A percentile compares a stretch with the other conserved stretches of the same genome.
These are phyloP conservation scores for Athrips mouffetella DNA, from an alignment of 2,888 invertebrate species.

Conservation along the genomic window DNA sequence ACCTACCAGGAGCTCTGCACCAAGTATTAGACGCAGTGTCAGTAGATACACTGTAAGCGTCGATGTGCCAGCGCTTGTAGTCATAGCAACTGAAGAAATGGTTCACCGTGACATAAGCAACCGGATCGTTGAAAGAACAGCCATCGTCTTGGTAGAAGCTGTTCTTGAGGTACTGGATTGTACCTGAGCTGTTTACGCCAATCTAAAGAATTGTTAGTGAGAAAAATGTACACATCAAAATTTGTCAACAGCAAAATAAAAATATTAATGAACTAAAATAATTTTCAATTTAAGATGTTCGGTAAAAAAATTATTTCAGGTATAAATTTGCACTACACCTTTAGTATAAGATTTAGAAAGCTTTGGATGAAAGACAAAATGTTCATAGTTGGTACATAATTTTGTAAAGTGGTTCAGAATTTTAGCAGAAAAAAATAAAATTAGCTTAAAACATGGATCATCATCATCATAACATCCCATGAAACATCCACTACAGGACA, in stretches of 20 bases:
- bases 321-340: no score
- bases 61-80: slow-evolving; percentile 75
- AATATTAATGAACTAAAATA: not conserved
- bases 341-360: no score
- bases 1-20: slow-evolving; percentile 82
- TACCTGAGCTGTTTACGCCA: slow-evolving; percentile 79
- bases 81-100: slow-evolving; percentile 78
- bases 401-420: no score
- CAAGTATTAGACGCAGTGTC: slow-evolving; percentile 84
- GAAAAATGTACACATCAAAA: not conserved
- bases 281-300: no score
- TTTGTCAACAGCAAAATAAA: not conserved
- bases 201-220: slow-evolving; percentile 51
- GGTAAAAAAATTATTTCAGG: no score
- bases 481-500: no score
- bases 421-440: no score
- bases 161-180: slow-evolving; percentile 80
- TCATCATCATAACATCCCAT: no score
- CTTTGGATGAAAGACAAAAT: no score
- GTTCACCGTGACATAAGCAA: slow-evolving; percentile 43
- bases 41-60: slow-evolving; percentile 72
- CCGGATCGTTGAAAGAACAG: slow-evolving; percentile 66
- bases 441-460: no score
- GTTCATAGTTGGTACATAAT: no score
- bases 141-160: slow-evolving; percentile 74